Percentiles rank a stretch among this genome's conserved stretches.
phyloP scores from a whole-genome alignment of 2,888 invertebrate species.

The Acleris holmiana region DNA sequence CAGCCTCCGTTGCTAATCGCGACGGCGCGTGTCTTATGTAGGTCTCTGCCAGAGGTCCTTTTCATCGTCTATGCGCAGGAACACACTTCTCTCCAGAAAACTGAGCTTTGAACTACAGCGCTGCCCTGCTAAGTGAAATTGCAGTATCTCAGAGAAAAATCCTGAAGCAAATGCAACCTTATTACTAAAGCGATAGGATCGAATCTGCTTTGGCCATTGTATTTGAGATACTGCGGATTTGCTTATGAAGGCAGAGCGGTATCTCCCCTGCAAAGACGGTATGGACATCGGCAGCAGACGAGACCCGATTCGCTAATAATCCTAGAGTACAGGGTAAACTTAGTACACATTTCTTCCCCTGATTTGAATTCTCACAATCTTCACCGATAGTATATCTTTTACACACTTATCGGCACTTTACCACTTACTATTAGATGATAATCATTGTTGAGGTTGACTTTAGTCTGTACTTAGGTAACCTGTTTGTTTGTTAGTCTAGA shows the following conservation, averaged over 20 bases:
- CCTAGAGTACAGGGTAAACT: slow-evolving; percentile 84
- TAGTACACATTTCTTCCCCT: slow-evolving; percentile 76
- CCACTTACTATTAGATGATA: slow-evolving; percentile 68
- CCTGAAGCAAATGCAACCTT: no score
- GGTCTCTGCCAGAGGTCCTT: background rate
- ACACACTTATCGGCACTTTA: slow-evolving; percentile 78
- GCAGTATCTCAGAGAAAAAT: no score
- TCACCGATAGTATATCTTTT: slow-evolving; percentile 75
- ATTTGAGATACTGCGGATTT: no score
- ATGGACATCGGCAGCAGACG: slow-evolving; percentile 47
- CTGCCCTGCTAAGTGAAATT: no score
- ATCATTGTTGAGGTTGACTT: slow-evolving; percentile 75
- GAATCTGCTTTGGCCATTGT: no score
- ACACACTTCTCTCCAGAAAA: background rate
- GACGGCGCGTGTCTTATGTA: slow-evolving; percentile 6
- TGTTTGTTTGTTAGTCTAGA: slow-evolving; percentile 68
- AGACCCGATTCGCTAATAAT: slow-evolving; percentile 75
- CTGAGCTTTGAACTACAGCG: background rate
- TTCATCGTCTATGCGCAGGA: background rate
- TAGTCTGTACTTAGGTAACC: slow-evolving; percentile 70
- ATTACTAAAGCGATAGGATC: no score
- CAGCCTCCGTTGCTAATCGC: slow-evolving; percentile 18
- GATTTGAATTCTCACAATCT: slow-evolving; percentile 76
- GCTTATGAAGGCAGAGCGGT: no score
- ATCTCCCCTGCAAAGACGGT: background rate